Evolutionary conservation across 2,797 vertebrate species (phyloP), one percentile per base, ranked within the genome.

Genomic region (Acanthornis magna): DNA sequence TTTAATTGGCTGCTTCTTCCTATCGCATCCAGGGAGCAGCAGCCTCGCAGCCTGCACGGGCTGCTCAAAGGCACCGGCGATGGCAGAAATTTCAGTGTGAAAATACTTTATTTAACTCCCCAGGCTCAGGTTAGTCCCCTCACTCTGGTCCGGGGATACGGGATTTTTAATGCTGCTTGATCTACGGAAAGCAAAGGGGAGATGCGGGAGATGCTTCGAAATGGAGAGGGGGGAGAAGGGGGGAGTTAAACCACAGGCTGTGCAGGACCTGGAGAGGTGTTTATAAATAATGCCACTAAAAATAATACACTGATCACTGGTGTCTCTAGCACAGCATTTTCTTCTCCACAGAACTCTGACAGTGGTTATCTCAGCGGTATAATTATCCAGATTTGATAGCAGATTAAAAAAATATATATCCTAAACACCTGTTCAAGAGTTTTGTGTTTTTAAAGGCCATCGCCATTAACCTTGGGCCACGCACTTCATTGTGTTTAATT

Each of bases 401-500:
- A 77, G 91, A 91, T 95, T 92, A 83, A 95, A 96, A 94, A 87
- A 76, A 83, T 48, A 70, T 22, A 85, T 93, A 84, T 93, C 83
- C 53, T 30, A 87, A 89, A 96, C 96, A 97, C 91, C 87, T 93
- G 95, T 96, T 96, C 94, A 86, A 91, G 96, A 96, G 95, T 95
- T 96, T 89, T 91, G 93, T 94, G 72, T 95, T 97, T 96, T 97
- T 94, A 96, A 96, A 95, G 89, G 91, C 96, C 91, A 61, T 63
- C 90, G 85, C 83, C 93, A 97, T 97, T 97, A 97, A 97, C 96
- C 96, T 97, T 96, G 95, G 95, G 94, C 94, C 95, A 82, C 4
- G 65, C 93, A 94, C 91, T 95, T 96, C 89, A 97, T 93, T 96
- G 96, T 95, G 95, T 96, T 97, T 97, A 97, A 97, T 97, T 97